These are phyloP conservation scores for Euborellia annulipes DNA, from an alignment of 1,140 invertebrate species.

Conservation along the genomic window DNA sequence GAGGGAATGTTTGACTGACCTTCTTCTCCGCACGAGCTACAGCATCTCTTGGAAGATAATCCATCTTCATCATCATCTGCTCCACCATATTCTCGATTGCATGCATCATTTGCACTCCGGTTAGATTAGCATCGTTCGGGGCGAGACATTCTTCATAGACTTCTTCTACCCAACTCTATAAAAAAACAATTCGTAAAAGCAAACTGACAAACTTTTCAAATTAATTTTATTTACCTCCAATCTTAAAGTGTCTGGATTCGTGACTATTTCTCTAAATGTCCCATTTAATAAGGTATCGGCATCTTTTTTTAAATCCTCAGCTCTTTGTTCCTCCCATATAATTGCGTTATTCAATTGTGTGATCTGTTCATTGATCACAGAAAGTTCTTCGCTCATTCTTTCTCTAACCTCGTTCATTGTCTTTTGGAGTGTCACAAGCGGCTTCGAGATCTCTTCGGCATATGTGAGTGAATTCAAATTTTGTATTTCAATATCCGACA, in stretches of 20 bases:
- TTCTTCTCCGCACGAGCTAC: constrained; percentile 36
- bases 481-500: constrained; percentile 40
- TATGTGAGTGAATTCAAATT: constrained; percentile 45
- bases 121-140: constrained; percentile 34
- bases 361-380: constrained; percentile 22
- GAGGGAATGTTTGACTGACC: too few species aligned
- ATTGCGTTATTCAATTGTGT: constrained; percentile 25
- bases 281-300: constrained; percentile 28
- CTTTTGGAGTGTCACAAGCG: constrained; percentile 33
- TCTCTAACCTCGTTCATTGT: constrained; percentile 26
- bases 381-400: constrained; percentile 24
- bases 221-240: too few species aligned
- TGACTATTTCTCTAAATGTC: constrained; percentile 31
- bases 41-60: constrained; percentile 37
- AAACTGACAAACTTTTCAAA: too few species aligned
- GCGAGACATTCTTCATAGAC: constrained; percentile 43
- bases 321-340: constrained; percentile 26
- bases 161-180: constrained; percentile 35
- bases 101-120: constrained; percentile 33
- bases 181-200: too few species aligned
- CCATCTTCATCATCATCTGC: constrained; percentile 35
- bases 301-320: constrained; percentile 27
- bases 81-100: constrained; percentile 42
- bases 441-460: constrained; percentile 39
- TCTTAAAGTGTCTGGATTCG: constrained; percentile 33